These are phyloP conservation scores for Miichthys miiuy DNA, from an alignment of 2,797 vertebrate genomes.

Conservation along the genomic window DNA sequence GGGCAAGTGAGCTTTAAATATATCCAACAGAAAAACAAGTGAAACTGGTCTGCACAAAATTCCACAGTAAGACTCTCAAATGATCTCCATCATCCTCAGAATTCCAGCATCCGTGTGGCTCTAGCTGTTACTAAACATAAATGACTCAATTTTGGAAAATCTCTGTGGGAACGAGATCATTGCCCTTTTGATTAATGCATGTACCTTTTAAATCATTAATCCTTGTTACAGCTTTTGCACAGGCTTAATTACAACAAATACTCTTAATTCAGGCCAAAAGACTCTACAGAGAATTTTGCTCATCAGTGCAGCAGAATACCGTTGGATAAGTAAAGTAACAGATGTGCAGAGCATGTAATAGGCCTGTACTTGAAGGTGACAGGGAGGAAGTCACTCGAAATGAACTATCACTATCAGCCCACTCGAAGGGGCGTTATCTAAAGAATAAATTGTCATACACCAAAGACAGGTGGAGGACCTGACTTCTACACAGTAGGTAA, in stretches of 20 bases:
- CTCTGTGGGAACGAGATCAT: slow-evolving; percentile 20
- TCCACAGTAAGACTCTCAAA: neutral
- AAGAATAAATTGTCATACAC: slow-evolving; percentile 18
- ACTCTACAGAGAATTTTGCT: neutral
- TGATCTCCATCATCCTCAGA: too few species aligned
- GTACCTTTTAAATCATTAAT: slow-evolving; percentile 31
- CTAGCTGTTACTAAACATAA: slow-evolving; percentile 14
- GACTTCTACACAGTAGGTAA: slow-evolving; percentile 33
- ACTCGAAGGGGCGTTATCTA: neutral
- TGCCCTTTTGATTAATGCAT: slow-evolving; percentile 46
- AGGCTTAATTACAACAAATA: slow-evolving; percentile 28
- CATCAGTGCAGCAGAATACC: neutral
- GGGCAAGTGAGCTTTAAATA: neutral
- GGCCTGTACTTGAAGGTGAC: slow-evolving; percentile 27
- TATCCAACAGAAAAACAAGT: neutral
- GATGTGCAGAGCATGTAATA: slow-evolving; percentile 18
- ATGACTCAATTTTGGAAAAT: slow-evolving; percentile 9
- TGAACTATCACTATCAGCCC: neutral
- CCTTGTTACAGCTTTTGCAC: slow-evolving; percentile 9
- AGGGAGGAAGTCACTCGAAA: slow-evolving; percentile 7
- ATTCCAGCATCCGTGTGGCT: neutral
- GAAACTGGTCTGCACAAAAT: neutral
- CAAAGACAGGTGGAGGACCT: slow-evolving; percentile 48
- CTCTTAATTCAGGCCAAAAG: neutral
- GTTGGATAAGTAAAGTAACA: slow-evolving; percentile 20